Evolutionary conservation across 2,888 invertebrate species (phyloP).

Genomic region (Linyphia triangularis): DNA sequence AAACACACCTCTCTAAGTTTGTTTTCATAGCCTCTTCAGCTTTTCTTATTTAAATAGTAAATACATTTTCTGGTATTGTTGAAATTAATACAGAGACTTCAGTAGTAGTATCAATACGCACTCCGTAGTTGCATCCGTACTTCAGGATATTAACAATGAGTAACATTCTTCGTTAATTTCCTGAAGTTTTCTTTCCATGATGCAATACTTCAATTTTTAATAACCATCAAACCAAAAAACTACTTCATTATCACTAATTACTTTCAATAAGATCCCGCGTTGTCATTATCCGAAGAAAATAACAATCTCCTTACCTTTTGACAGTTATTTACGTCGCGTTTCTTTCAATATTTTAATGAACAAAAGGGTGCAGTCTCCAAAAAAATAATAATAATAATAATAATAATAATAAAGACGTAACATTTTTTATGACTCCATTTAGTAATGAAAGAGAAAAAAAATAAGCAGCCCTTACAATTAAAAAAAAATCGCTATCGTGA

Average conservation of each 20-base stretch:
- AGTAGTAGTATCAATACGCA: no score
- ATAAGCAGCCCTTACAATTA: neutral
- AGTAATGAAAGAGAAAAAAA: neutral
- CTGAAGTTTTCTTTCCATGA: no score
- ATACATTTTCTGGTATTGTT: no score
- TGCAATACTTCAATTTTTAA: neutral
- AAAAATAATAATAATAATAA: no score
- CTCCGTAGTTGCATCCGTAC: no score
- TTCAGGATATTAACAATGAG: no score
- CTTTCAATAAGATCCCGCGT: neutral
- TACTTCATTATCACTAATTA: constrained; percentile 21
- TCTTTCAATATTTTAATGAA: neutral
- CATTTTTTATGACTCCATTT: neutral
- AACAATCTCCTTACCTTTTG: neutral
- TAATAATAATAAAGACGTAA: no score
- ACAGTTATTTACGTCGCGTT: neutral
- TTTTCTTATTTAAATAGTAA: no score
- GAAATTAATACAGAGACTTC: no score
- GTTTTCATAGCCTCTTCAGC: no score
- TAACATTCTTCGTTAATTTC: no score
- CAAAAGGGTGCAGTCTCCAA: neutral
- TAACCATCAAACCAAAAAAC: constrained; percentile 14
- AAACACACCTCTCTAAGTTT: no score
- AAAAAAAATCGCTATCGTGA: neutral
- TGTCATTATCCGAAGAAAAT: constrained; percentile 12